phyloP scores from a whole-genome alignment of 2,888 invertebrate genomes.

The Chalcosyrphus nemorum region DNA sequence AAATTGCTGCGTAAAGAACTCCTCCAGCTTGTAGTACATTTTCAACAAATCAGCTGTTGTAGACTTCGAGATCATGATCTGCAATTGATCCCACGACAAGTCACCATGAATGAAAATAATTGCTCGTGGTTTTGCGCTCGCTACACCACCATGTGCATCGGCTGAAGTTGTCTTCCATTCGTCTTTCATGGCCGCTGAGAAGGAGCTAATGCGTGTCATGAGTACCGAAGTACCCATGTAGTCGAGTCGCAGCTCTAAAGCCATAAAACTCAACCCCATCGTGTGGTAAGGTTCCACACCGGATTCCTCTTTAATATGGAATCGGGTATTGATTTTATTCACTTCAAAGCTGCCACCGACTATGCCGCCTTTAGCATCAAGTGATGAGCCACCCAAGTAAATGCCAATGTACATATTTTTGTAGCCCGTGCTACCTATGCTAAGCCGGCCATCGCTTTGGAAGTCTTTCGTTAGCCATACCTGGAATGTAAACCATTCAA shows the following conservation, averaged over 20 bases:
- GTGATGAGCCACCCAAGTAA: constrained; percentile 93
- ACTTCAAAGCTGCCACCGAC: constrained; percentile 98
- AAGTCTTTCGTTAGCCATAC: constrained; percentile 96
- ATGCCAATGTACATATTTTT: constrained; percentile 96
- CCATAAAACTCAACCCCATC: constrained; percentile 90
- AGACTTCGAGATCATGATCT: constrained; percentile 97
- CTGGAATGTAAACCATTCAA: too few relatives aligned
- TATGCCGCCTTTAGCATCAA: constrained; percentile 98
- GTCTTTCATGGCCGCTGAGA: constrained; percentile 91
- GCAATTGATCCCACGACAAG: constrained; percentile 97
- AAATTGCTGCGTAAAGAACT: constrained; percentile 99
- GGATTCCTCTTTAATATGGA: constrained; percentile 94
- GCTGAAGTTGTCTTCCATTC: constrained; percentile 88
- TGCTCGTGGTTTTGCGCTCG: constrained; percentile 84
- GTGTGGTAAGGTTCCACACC: constrained; percentile 95
- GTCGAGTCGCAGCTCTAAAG: constrained; percentile 94
- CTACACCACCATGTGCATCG: constrained; percentile 78
- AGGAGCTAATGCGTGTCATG: constrained; percentile 93
- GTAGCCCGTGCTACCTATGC: constrained; percentile 96
- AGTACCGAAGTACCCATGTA: constrained; percentile 99
- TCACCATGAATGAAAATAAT: constrained; percentile 96
- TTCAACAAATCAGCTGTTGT: constrained; percentile 98
- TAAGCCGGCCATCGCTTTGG: constrained; percentile 94
- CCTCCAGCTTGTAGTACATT: constrained; percentile 97
- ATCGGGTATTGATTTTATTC: constrained; percentile 93